Evolutionary conservation across 2,888 invertebrate species (phyloP).

Genomic region (Teleiodes luculella): DNA sequence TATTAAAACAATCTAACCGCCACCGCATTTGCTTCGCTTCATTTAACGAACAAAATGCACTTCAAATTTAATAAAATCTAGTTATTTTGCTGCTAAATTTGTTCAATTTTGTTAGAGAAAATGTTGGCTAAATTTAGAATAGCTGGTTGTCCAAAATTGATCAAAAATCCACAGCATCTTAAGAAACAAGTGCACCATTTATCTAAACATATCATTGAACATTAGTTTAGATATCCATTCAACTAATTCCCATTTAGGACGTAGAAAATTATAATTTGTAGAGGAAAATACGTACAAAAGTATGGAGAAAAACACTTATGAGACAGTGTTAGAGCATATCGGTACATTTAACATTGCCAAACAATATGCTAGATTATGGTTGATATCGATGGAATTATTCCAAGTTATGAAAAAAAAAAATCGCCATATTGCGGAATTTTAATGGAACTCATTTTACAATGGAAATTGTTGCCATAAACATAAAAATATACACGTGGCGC

Average conservation of each 20-base stretch:
- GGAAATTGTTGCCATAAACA: too few species aligned
- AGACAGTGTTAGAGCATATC: neutral
- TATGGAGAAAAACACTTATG: neutral
- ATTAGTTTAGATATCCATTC: slow-evolving; percentile 16
- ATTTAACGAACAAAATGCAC: slow-evolving; percentile 18
- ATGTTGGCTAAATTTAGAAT: too few species aligned
- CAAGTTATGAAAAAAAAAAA: too few species aligned
- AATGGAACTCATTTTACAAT: too few species aligned
- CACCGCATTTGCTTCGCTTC: slow-evolving; percentile 51
- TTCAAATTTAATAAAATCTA: neutral
- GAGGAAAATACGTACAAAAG: neutral
- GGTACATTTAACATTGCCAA: neutral
- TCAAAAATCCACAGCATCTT: slow-evolving; percentile 23
- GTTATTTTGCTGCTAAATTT: too few species aligned
- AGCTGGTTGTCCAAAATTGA: neutral
- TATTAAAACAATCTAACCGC: slow-evolving; percentile 27
- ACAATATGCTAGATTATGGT: neutral
- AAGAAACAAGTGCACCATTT: slow-evolving; percentile 31
- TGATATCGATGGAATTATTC: too few species aligned
- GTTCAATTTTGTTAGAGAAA: too few species aligned
- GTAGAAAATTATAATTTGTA: neutral
- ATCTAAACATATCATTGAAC: slow-evolving; percentile 14
- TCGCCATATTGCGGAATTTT: too few species aligned
- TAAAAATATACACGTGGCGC: too few species aligned
- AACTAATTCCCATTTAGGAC: neutral